A percentile compares a stretch with the other conserved stretches of the same genome.
Evolutionary conservation across 1,140 invertebrate species (phyloP).

Genomic region (Brachionus calyciflorus): DNA sequence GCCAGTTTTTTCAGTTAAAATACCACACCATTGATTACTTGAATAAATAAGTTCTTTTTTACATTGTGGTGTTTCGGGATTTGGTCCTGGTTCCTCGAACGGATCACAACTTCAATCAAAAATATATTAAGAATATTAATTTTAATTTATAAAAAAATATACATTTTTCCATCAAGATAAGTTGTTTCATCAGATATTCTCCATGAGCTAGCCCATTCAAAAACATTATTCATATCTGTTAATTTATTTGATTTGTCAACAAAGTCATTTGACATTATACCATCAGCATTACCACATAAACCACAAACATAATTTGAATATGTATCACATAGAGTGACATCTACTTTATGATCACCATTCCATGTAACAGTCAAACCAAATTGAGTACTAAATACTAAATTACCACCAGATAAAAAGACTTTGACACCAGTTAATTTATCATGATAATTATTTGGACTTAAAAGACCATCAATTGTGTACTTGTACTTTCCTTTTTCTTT

Average conservation of each 20-base stretch:
- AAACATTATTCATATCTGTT: neutral
- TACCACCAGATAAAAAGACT: neutral
- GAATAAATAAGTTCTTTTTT: neutral
- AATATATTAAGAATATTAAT: neutral
- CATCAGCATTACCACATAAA: slow-evolving; percentile 43
- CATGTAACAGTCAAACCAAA: slow-evolving; percentile 37
- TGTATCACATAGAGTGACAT: slow-evolving; percentile 14
- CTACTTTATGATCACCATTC: slow-evolving; percentile 14
- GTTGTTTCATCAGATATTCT: slow-evolving; percentile 20
- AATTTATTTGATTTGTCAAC: neutral
- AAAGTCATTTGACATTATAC: slow-evolving; percentile 27
- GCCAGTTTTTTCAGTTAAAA: neutral
- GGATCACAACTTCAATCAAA: slow-evolving; percentile 8
- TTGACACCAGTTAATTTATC: neutral
- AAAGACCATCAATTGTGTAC: slow-evolving; percentile 3
- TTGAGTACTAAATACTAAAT: slow-evolving; percentile 20
- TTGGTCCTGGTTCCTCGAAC: neutral
- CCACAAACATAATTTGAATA: slow-evolving; percentile 39
- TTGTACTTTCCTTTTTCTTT: neutral
- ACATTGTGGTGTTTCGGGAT: slow-evolving; percentile 7
- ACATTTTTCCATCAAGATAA: neutral
- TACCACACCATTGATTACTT: slow-evolving; percentile 18
- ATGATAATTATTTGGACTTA: neutral
- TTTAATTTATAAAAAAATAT: neutral
- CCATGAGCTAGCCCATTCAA: slow-evolving; percentile 20